Evolutionary conservation across 2,797 vertebrate species (phyloP).

Genomic region (Vipera ursinii): DNA sequence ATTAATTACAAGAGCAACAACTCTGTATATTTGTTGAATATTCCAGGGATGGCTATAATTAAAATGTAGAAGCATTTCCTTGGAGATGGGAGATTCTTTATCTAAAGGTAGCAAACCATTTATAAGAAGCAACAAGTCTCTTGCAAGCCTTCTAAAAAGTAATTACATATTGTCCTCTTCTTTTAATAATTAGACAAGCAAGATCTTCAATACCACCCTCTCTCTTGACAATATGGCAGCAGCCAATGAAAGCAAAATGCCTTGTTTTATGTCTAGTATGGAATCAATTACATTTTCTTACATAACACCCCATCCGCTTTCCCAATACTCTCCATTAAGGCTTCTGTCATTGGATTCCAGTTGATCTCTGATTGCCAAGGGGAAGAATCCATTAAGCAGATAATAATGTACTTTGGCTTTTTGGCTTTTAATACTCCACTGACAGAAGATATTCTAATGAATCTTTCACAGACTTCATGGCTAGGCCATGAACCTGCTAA

Average conservation of each 20-base stretch:
- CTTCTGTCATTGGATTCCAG: constrained; percentile 56
- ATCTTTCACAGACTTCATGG: constrained; percentile 59
- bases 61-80: background rate
- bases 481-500: constrained; percentile 65
- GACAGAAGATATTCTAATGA: constrained; percentile 65
- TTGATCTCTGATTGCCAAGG: constrained; percentile 56
- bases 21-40: background rate
- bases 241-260: constrained; percentile 46
- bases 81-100: background rate
- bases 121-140: background rate
- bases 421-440: constrained; percentile 61
- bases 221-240: constrained; percentile 44
- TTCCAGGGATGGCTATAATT: background rate
- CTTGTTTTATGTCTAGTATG: constrained; percentile 53
- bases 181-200: constrained; percentile 23
- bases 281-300: constrained; percentile 53
- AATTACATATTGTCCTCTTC: constrained; percentile 1
- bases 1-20: background rate
- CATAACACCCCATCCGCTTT: constrained; percentile 35
- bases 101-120: background rate
- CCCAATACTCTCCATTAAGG: constrained; percentile 47
- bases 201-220: constrained; percentile 22
- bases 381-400: constrained; percentile 60
- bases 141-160: constrained; percentile 11
- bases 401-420: constrained; percentile 71